Percentiles rank a stretch among this genome's conserved stretches.
phyloP scores from a whole-genome alignment of 1,140 invertebrate genomes.

The Samia ricini region DNA sequence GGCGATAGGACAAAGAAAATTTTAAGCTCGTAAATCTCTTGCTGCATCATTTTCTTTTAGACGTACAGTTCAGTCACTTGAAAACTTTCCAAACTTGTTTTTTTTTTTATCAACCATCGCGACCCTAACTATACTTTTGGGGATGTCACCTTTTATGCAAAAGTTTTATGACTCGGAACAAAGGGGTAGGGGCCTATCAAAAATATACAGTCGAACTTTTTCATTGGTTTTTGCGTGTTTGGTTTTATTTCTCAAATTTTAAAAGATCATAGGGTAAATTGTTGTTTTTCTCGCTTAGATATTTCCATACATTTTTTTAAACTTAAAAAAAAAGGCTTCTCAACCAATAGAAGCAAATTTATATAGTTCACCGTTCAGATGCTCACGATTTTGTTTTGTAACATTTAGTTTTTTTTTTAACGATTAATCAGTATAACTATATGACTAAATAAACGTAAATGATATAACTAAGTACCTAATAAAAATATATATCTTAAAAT shows the following conservation, averaged over 20 bases:
- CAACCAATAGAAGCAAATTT: no score
- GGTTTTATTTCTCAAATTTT: background rate
- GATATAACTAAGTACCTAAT: no score
- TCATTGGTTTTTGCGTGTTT: constrained; percentile 26
- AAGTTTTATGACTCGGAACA: constrained; percentile 68
- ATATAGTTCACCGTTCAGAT: no score
- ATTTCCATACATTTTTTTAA: no score
- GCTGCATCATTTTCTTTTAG: background rate
- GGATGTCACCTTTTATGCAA: constrained; percentile 59
- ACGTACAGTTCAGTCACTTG: constrained; percentile 33
- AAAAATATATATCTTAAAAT: no score
- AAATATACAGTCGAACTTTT: constrained; percentile 58
- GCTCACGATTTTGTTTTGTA: no score
- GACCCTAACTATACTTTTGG: constrained; percentile 50
- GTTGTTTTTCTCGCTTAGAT: no score
- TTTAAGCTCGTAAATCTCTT: background rate
- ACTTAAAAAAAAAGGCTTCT: no score
- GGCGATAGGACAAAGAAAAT: background rate
- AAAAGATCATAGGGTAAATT: background rate
- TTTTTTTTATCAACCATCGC: constrained; percentile 49
- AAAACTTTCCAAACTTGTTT: constrained; percentile 26
- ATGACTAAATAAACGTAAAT: no score
- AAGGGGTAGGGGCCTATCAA: constrained; percentile 60
- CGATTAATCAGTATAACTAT: no score
- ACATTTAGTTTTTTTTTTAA: no score